Percentiles rank a stretch among this genome's conserved stretches.
Conservation (phyloP, 2,797 vertebrate genomes). For the Pyrocephalus nanus region DNA sequence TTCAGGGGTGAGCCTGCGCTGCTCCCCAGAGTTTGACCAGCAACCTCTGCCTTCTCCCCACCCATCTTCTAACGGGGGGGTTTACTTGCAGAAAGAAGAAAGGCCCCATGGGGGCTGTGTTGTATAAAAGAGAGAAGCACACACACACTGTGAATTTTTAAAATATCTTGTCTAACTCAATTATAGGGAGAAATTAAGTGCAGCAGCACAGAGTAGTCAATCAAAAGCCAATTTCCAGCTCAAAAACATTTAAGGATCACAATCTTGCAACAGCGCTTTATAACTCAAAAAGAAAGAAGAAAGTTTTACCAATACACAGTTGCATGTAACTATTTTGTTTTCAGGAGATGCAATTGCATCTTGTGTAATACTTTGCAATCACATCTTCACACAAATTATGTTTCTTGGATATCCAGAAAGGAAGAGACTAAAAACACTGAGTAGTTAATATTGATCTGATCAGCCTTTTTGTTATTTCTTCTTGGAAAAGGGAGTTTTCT, state of each 20-base stretch:
- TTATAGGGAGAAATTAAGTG: neutral
- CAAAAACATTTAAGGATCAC: neutral
- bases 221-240: neutral
- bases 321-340: neutral
- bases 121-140: rapidly evolving
- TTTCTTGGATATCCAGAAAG: neutral
- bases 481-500: neutral
- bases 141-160: neutral
- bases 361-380: neutral
- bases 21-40: neutral
- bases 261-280: neutral
- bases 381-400: neutral
- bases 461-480: neutral
- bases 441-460: neutral
- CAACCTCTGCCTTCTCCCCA: neutral
- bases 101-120: neutral
- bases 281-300: neutral
- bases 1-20: neutral
- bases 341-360: neutral
- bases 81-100: neutral
- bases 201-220: neutral
- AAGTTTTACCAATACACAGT: neutral
- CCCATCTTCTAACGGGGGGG: neutral
- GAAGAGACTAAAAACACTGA: neutral
- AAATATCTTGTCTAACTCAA: neutral